Base-by-base conservation (phyloP, 92 coral and sea anemone genomes). In the Chrysogorgia sp. region DNA sequence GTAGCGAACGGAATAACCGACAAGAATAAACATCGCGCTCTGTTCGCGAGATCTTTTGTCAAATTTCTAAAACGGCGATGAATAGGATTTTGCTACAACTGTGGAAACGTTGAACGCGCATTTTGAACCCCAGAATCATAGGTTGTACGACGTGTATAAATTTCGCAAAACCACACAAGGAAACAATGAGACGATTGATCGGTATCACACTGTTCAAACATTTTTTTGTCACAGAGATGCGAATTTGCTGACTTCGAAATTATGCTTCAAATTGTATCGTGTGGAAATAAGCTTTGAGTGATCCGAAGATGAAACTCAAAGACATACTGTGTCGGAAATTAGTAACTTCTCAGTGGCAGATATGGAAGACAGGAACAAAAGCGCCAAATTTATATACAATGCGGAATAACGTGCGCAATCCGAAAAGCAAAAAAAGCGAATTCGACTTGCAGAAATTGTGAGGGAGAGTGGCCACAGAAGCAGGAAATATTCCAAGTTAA, bases 1-100 rank as follows among this genome's bases (percentile, higher is more conserved):
- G 48, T 20, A 0, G 69, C 69, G 0, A 63, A 7, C 2, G 48
- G 48, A 3, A 30, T 63, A 3, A 63, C 69, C 13, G 48, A 63
- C 1, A 63, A 63, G 19, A 62, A 29, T 15, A 34, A 22, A 29
- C 40, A 62, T 13, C 34, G 69, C 2, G 69, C 69, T 2, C 8
- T 63, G 67, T 60, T 22, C 67, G 28, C 30, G 67, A 60, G 33
- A 60, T 20, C 19, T 60, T 60, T 60, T 32, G 67, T 21, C 67
- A 60, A 60, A 60, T 28, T 14, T 32, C 67, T 20, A 32, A 60
- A 6, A 60, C 67, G 58, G 23, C 58, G 23, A 2, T 15, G 58
- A 26, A 2, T 21, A 52, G 5, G 58, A 52, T 52, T 15, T 52
- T 2, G n/a, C 2, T 2, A 52, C 58, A 3, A 26, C 58, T 2